These are phyloP conservation scores for Girardinus metallicus DNA, from an alignment of 2,797 vertebrate genomes.

Conservation along the genomic window DNA sequence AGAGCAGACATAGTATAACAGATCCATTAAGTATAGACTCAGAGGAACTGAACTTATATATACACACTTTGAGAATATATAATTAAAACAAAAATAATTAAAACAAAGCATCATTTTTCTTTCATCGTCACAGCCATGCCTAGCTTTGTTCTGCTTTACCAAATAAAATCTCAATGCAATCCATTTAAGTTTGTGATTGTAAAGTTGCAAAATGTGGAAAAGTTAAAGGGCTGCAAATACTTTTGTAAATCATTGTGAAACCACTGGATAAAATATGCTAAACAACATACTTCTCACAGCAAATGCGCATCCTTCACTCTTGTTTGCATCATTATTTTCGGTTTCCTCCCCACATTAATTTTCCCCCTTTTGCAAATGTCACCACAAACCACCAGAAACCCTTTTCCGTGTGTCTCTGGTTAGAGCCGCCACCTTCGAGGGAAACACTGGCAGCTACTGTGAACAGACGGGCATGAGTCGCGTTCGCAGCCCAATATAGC, in stretches of 20 bases:
- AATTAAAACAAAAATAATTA: no score
- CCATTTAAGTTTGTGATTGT: background rate
- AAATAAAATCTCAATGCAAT: background rate
- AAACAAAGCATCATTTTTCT: no score
- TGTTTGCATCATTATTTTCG: background rate
- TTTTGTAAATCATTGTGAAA: background rate
- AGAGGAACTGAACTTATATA: no score
- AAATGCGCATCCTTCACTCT: constrained; percentile 2
- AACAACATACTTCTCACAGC: constrained; percentile 7
- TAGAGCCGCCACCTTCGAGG: constrained; percentile 18
- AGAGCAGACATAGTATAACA: no score
- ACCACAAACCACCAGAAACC: constrained; percentile 6
- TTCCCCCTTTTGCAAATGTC: constrained; percentile 19
- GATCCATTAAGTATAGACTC: no score
- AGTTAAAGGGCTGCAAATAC: background rate
- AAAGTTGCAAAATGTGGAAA: background rate
- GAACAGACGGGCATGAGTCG: constrained; percentile 26
- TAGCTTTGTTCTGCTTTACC: no score
- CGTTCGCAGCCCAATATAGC: constrained; percentile 14
- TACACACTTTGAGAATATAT: no score
- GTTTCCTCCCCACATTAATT: constrained; percentile 9
- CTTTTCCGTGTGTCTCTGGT: constrained; percentile 23
- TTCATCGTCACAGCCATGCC: no score
- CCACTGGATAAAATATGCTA: background rate
- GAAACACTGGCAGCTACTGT: constrained; percentile 26